These are phyloP conservation scores for Elachura formosa DNA, from an alignment of 2,113 vertebrate genomes.

Conservation along the genomic window DNA sequence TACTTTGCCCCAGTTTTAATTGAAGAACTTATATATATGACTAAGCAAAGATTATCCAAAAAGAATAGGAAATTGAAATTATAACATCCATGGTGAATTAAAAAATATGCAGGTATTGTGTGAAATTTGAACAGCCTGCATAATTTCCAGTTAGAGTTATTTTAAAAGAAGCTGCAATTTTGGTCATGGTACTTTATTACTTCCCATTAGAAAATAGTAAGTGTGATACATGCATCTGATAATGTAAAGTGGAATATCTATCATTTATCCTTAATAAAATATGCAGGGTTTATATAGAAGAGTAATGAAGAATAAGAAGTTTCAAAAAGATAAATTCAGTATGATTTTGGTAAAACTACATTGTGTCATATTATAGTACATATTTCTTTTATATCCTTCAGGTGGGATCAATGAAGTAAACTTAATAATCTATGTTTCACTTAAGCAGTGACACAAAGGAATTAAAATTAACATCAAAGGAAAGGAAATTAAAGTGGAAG, in stretches of 20 bases:
- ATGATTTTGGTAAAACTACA: background rate
- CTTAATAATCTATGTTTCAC: background rate
- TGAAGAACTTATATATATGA: background rate
- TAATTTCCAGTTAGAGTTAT: background rate
- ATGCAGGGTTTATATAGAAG: background rate
- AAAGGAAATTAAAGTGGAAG: background rate
- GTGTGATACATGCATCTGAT: background rate
- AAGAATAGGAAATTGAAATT: background rate
- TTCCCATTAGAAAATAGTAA: background rate
- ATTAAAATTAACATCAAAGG: background rate
- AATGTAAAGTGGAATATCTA: background rate
- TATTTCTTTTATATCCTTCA: background rate
- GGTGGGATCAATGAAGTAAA: background rate
- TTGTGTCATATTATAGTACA: background rate
- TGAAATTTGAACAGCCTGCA: background rate
- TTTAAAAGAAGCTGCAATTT: background rate
- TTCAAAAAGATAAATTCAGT: background rate
- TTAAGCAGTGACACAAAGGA: background rate
- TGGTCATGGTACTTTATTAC: background rate
- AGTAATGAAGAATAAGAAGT: background rate
- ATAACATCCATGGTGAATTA: background rate
- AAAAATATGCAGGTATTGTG: background rate
- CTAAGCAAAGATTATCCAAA: background rate
- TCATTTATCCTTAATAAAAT: background rate
- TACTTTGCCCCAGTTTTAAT: background rate